Base-by-base conservation (phyloP, 2,113 vertebrate genomes). In the Rhadina sibilatrix region DNA sequence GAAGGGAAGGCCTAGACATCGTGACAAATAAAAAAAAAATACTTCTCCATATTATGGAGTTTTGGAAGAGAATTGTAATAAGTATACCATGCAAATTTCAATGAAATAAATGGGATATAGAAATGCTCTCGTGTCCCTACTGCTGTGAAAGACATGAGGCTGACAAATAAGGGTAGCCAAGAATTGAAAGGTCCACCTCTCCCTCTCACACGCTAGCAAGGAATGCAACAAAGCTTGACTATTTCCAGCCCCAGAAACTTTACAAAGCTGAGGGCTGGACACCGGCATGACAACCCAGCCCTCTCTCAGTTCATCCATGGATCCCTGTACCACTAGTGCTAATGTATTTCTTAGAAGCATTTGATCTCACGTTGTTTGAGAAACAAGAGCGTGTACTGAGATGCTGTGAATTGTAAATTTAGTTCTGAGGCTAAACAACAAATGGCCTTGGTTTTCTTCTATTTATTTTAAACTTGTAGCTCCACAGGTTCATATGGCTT, bases 311-410 rank as follows among this genome's bases (percentile, higher is more conserved):
- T 53, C 19, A 31, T 22, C 30, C 42, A 13, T 3, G 17, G 9
- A 37, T 9, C 8, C 9, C 8, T 0, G 2, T 53, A 5, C 22
- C 18, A 22, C 42, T 21, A 21, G 13, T 5, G 3, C 24, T 61
- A 52, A 40, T 22, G 8, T 8, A 16, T 8, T 79, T 31, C 60
- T 28, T 14, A 25, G 19, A 49, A 79, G 11, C 27, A 35, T 42
- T 42, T 49, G n/a, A 30, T 18, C 19, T 57, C 19, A 6, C 0
- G 1, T 13, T 4, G 0, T 38, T 49, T 71, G 52, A 71, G 38
- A 63, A n/a, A 27, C 4, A 30, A 47, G 10, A 70, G 19, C 12
- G 9, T 33, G 11, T 59, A 53, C 25, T 28, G 16, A 40, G 31
- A 66, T 53, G 11, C 5, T 68, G 18, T 17, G 33, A 54, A 44